Percentiles rank a stretch among this genome's conserved stretches.
phyloP scores from a whole-genome alignment of 2,888 invertebrate genomes.

The Ypsolopha scabrella region DNA sequence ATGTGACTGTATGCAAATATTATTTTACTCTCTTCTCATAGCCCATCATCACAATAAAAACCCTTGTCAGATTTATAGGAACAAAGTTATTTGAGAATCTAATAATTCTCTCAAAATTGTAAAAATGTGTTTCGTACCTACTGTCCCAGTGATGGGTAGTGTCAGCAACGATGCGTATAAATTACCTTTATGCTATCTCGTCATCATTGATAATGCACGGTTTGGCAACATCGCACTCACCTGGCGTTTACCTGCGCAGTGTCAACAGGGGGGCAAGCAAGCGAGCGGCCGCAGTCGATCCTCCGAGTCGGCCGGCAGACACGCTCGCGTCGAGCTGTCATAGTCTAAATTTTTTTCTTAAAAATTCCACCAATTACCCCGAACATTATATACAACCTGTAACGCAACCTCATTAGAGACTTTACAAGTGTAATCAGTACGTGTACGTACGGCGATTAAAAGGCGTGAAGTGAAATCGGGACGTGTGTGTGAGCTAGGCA shows the following conservation, averaged over 20 bases:
- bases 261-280: slow-evolving; percentile 59
- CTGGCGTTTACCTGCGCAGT: slow-evolving; percentile 60
- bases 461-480: slow-evolving; percentile 24
- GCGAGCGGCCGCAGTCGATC: slow-evolving; percentile 42
- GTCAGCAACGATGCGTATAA: slow-evolving; percentile 40
- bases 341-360: slow-evolving; percentile 20
- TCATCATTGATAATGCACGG: slow-evolving; percentile 65
- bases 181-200: slow-evolving; percentile 53
- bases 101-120: not conserved
- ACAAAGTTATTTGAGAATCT: no score
- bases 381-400: slow-evolving; percentile 8
- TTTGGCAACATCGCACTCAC: slow-evolving; percentile 68
- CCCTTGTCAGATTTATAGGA: no score
- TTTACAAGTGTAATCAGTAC: not conserved
- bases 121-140: not conserved
- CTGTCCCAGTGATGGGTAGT: slow-evolving; percentile 31
- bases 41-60: no score
- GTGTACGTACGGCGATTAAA: slow-evolving; percentile 3
- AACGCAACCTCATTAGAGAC: not conserved
- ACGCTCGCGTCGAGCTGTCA: slow-evolving; percentile 40
- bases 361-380: slow-evolving; percentile 30
- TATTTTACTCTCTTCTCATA: no score
- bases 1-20: no score
- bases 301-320: slow-evolving; percentile 47
- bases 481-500: slow-evolving; percentile 12